phyloP scores from a whole-genome alignment of 2,888 invertebrate species.

The Matsumyia berberina region DNA sequence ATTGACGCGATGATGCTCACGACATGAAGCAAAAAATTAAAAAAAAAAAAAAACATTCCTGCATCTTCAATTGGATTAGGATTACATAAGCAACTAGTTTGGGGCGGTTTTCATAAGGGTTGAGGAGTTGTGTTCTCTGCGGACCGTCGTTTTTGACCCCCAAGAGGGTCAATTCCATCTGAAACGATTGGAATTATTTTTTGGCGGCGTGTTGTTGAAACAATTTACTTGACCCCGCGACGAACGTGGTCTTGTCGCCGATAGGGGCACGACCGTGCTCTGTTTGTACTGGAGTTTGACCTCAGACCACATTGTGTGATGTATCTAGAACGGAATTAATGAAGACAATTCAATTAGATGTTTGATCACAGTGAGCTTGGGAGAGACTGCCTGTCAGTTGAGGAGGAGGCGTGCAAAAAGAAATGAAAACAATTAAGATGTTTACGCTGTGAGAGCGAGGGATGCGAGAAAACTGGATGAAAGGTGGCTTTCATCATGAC shows the following conservation, averaged over 20 bases:
- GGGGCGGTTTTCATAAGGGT: background rate
- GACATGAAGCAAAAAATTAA: conserved; percentile 16
- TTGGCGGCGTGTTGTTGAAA: conserved; percentile 70
- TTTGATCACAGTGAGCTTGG: conserved; percentile 8
- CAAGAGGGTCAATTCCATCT: conserved; percentile 70
- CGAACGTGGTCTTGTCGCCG: conserved; percentile 9
- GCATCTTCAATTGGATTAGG: conserved; percentile 57
- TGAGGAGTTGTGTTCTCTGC: background rate
- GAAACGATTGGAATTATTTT: conserved; percentile 60
- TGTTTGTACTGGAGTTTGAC: conserved; percentile 44
- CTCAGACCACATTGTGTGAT: conserved; percentile 48
- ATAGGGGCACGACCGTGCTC: conserved; percentile 49
- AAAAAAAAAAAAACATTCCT: too few relatives aligned
- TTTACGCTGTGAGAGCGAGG: background rate
- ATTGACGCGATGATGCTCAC: conserved; percentile 20
- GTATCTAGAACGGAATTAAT: conserved; percentile 51
- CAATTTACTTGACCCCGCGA: conserved; percentile 74
- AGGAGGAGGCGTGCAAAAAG: background rate
- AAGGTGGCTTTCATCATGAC: too few relatives aligned
- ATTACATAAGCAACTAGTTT: conserved; percentile 49
- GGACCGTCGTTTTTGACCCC: conserved; percentile 46
- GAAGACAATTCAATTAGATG: conserved; percentile 69
- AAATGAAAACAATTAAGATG: background rate
- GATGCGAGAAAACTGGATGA: background rate
- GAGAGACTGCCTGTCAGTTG: conserved; percentile 3